These are phyloP conservation scores for Artemia sp. DNA, from an alignment of 2,888 invertebrate species.

Conservation along the genomic window DNA sequence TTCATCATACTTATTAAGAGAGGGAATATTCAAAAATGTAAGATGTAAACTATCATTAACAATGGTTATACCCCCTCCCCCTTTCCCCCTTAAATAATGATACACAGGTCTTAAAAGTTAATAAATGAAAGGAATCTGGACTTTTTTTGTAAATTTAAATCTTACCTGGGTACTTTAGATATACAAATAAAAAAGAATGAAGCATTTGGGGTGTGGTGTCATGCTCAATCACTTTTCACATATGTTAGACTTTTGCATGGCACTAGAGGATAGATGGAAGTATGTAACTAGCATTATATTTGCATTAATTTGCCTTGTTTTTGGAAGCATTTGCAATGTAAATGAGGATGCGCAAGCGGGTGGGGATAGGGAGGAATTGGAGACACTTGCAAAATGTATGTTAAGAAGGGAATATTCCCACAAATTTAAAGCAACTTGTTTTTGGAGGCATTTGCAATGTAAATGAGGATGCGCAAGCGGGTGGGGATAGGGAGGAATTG, in stretches of 20 bases:
- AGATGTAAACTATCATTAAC: not conserved
- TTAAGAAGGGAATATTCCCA: too few relatives aligned
- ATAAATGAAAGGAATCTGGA: constrained; percentile 7
- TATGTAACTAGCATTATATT: not conserved
- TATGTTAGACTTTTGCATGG: not conserved
- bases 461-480: constrained; percentile 2
- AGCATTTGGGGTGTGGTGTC: not conserved
- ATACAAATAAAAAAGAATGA: not conserved
- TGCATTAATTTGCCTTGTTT: not conserved
- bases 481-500: not conserved
- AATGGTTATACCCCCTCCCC: constrained; percentile 7
- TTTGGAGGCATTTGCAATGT: not conserved
- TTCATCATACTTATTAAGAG: constrained; percentile 13
- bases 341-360: not conserved
- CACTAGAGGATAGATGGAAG: constrained; percentile 1
- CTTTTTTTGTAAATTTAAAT: not conserved
- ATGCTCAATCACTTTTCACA: not conserved
- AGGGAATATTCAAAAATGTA: not conserved
- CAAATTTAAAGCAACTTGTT: too few relatives aligned
- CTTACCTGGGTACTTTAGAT: constrained; percentile 1
- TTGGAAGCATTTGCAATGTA: not conserved
- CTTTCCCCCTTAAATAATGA: not conserved
- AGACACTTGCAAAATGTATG: not conserved
- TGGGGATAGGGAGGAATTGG: not conserved
- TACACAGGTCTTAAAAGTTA: not conserved